Percentiles rank a stretch among this genome's conserved stretches.
Conservation (phyloP, 2,113 vertebrate genomes). For the Crotophaga sulcirostris region DNA sequence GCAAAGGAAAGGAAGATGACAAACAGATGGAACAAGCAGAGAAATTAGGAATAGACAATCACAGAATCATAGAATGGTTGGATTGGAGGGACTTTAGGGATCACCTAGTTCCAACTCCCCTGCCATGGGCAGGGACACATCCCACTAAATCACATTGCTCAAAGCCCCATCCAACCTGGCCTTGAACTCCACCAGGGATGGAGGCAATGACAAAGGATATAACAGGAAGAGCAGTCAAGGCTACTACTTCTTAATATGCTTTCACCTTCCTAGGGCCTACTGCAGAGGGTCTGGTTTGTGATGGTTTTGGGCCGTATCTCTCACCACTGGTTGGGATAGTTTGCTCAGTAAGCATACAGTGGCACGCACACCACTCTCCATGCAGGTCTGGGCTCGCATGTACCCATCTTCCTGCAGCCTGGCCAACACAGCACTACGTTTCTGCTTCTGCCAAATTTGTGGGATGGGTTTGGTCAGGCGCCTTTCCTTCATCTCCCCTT, state of each 20-base stretch:
- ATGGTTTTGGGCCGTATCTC: accelerated
- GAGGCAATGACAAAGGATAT: not conserved
- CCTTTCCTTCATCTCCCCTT: not conserved
- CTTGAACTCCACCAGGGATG: too few relatives aligned
- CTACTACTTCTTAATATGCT: not conserved
- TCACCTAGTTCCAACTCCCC: too few relatives aligned
- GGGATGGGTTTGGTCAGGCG: not conserved
- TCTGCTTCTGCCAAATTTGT: not conserved
- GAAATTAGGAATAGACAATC: not conserved
- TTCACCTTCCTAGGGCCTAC: not conserved
- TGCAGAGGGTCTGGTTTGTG: not conserved
- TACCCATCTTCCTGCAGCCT: accelerated
- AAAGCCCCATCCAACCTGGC: too few relatives aligned
- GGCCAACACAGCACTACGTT: not conserved
- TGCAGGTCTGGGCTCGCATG: not conserved
- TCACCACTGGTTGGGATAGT: not conserved
- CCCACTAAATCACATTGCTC: too few relatives aligned
- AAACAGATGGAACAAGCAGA: not conserved
- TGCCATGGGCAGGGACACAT: too few relatives aligned
- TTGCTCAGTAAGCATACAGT: not conserved
- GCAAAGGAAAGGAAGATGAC: not conserved
- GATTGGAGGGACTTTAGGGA: too few relatives aligned
- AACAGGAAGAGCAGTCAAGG: not conserved
- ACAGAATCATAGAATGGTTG: too few relatives aligned
- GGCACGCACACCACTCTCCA: accelerated